Conservation (phyloP, 2,113 vertebrate species). For the Brachyistius frenatus region DNA sequence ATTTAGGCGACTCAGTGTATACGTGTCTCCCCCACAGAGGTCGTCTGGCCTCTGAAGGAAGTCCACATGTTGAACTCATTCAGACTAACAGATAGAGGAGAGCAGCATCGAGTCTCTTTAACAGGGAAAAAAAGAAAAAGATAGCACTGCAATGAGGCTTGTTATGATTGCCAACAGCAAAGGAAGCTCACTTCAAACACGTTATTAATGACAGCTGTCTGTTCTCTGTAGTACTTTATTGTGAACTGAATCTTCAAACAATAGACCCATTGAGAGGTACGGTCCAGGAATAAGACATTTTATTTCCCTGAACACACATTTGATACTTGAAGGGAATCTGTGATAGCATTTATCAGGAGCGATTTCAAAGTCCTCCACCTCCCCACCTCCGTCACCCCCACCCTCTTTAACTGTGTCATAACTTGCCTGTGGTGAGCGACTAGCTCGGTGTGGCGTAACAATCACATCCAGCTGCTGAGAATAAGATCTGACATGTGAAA, state of each 20-base stretch:
- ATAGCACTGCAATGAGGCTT: conserved; percentile 23
- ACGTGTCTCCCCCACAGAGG: conserved; percentile 5
- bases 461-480: conserved; percentile 81
- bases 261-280: conserved; percentile 27
- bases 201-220: conserved; percentile 46
- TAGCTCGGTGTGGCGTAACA: conserved; percentile 70
- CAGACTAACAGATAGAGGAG: conserved; percentile 59
- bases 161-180: conserved; percentile 43
- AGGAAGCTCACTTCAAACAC: conserved; percentile 44
- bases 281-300: conserved; percentile 20
- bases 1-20: not conserved
- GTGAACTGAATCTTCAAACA: conserved; percentile 42
- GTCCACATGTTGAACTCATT: conserved; percentile 81
- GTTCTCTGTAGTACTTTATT: conserved; percentile 6
- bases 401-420: conserved; percentile 77
- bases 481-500: conserved; percentile 64
- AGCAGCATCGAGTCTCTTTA: conserved; percentile 33
- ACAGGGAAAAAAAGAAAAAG: conserved; percentile 7
- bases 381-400: conserved; percentile 35
- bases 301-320: conserved; percentile 18
- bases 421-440: conserved; percentile 69
- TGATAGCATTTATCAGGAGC: conserved; percentile 52
- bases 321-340: conserved; percentile 45
- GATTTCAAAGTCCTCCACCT: conserved; percentile 71
- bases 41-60: conserved; percentile 50